Conservation (phyloP, 2,888 invertebrate genomes). For the Catocala sponsa region DNA sequence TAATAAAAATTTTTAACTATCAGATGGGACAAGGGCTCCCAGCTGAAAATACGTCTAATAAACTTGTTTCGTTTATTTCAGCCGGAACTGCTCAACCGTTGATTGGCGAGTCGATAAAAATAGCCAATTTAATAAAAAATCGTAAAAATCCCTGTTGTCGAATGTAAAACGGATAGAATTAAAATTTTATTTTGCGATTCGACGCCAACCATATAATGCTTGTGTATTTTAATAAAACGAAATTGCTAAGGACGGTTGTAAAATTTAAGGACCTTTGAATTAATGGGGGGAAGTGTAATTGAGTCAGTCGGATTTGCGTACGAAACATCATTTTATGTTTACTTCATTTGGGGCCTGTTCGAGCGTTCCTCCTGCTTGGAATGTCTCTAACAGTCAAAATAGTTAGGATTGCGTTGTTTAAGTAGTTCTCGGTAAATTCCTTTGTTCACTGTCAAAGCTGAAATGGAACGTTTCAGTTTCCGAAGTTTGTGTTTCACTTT, state of each 20-base stretch:
- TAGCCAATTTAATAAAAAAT: conserved; percentile 64
- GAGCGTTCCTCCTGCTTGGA: conserved; percentile 23
- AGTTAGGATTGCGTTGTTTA: conserved; percentile 32
- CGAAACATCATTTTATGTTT: conserved; percentile 65
- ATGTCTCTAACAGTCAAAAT: conserved; percentile 28
- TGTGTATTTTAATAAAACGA: conserved; percentile 82
- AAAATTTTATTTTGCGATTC: conserved; percentile 74
- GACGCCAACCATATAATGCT: conserved; percentile 69
- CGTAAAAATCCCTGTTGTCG: conserved; percentile 68
- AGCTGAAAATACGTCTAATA: conserved; percentile 59
- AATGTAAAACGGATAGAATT: conserved; percentile 66
- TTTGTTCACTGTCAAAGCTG: conserved; percentile 31
- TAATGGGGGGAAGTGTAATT: conserved; percentile 74
- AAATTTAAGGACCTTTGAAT: conserved; percentile 80
- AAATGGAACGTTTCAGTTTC: conserved; percentile 24
- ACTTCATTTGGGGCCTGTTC: conserved; percentile 43
- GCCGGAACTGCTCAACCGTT: conserved; percentile 45
- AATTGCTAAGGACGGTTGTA: conserved; percentile 78
- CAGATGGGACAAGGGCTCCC: conserved; percentile 61
- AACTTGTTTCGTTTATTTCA: conserved; percentile 57
- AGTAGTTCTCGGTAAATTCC: conserved; percentile 31
- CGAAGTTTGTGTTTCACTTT: conserved; percentile 16
- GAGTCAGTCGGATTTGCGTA: conserved; percentile 71
- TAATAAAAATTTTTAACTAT: conserved; percentile 75
- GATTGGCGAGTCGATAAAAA: conserved; percentile 57